A percentile compares a stretch with the other conserved stretches of the same genome.
Evolutionary conservation across 2,797 vertebrate species (phyloP).

Genomic region (Schizopygopsis malacanthus): DNA sequence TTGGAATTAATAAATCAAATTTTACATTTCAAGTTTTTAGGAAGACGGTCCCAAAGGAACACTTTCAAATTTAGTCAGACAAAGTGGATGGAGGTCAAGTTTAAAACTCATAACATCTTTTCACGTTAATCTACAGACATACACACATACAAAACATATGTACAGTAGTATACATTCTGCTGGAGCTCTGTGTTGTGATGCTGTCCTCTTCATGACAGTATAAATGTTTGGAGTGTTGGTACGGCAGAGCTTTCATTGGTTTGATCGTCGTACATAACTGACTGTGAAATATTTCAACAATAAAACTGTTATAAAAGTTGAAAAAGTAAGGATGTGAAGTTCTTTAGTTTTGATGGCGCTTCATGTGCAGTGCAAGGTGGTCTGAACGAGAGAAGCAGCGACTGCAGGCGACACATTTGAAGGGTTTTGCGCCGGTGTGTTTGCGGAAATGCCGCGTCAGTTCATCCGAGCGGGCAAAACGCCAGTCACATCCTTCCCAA

Average conservation of each 20-base stretch:
- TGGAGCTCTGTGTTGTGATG: constrained; percentile 4
- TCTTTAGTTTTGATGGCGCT: constrained; percentile 78
- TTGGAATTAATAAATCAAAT: constrained; percentile 22
- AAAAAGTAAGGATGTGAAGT: constrained; percentile 11
- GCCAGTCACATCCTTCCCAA: constrained; percentile 93
- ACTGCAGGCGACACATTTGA: constrained; percentile 89
- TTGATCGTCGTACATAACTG: constrained; percentile 62
- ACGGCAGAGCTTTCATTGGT: constrained; percentile 54
- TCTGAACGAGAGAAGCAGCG: constrained; percentile 95
- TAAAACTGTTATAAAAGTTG: constrained; percentile 47
- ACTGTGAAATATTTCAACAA: constrained; percentile 51
- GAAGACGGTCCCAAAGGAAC: constrained; percentile 30
- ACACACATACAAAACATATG: constrained; percentile 68
- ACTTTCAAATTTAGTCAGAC: constrained; percentile 31
- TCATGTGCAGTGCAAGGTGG: constrained; percentile 94
- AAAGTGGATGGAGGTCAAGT: constrained; percentile 65
- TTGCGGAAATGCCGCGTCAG: constrained; percentile 92
- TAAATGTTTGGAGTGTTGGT: constrained; percentile 18
- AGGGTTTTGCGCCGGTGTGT: constrained; percentile 93
- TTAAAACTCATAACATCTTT: constrained; percentile 74
- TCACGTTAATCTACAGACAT: constrained; percentile 63
- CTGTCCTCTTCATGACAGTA: constrained; percentile 42
- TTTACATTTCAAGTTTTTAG: constrained; percentile 45
- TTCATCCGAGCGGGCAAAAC: constrained; percentile 93
- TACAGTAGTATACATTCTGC: constrained; percentile 56